Evolutionary conservation across 2,797 vertebrate genomes (phyloP), one percentile per base, ranked within the genome.

Genomic region (Ibycter americanus): DNA sequence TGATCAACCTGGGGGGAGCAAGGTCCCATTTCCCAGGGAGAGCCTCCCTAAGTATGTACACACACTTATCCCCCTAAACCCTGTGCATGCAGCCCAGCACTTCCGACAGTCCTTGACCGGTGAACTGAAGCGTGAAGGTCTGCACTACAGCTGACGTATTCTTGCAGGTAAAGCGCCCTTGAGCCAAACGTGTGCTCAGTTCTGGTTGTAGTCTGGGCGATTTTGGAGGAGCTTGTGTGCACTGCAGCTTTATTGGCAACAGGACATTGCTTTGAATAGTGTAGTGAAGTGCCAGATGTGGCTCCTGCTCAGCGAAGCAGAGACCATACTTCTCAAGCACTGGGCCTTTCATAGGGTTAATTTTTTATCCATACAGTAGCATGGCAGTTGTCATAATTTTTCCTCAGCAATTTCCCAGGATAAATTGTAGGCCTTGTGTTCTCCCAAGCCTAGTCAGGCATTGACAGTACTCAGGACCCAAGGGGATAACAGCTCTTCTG

Each of bases 211-310:
- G 54, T 26, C 51, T 34, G 42, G 9, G 31, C 70, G 71, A 80
- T 91, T 85, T 36, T 91, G 93, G 70, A 91, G 63, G 36, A 70
- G 42, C 9, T 47, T 49, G 16, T 3, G 2, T 63, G 63, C 2
- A 1, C 58, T 49, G 46, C 63, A 36, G 76, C 52, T 88, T 78
- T 67, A 31, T 27, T 81, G 63, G 59, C 27, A 54, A 3, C 55
- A 56, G 42, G 61, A 40, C 11, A 38, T 85, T 38, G 17, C 27
- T 84, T 49, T 73, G 44, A 59, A 9, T 40, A 36, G 55, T 8
- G 10, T 31, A 34, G 32, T 22, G n/a, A 38, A 74, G 54, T 17
- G n/a, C 17, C 0, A 2, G 29, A 19, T 0, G 0, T 6, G 11
- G 51, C n/a, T 58, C 11, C 82, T 26, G n/a, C 67, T 38, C 65